Evolutionary conservation across 1,140 invertebrate genomes (phyloP).

Genomic region (Pantala flavescens): DNA sequence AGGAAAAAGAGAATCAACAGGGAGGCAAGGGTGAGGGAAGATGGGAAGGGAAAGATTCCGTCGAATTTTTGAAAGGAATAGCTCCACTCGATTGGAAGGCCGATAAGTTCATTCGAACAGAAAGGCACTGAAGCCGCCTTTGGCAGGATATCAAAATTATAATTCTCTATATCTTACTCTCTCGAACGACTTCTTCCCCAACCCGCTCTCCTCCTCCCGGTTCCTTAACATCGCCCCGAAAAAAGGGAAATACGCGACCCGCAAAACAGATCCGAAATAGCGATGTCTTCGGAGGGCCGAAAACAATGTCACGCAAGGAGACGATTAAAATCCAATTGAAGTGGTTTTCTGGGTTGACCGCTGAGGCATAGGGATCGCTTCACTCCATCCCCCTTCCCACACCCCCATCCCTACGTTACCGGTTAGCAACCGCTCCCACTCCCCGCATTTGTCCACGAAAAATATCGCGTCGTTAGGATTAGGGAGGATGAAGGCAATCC

Average conservation of each 20-base stretch:
- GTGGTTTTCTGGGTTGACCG: slow-evolving; percentile 3
- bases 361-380: neutral
- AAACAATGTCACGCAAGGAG: slow-evolving; percentile 1
- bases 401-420: too few relatives aligned
- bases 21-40: neutral
- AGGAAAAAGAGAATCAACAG: neutral
- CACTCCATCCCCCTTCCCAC: neutral
- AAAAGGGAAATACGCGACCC: neutral
- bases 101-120: slow-evolving; percentile 5
- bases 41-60: neutral
- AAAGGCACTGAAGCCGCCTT: neutral
- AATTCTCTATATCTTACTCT: slow-evolving; percentile 8
- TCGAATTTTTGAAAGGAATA: neutral
- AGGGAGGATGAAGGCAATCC: too few relatives aligned
- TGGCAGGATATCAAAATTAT: slow-evolving; percentile 10
- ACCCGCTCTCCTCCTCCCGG: neutral
- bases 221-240: too few relatives aligned
- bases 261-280: neutral
- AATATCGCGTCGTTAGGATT: too few relatives aligned
- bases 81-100: neutral
- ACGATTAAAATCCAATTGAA: slow-evolving; percentile 10
- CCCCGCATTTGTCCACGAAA: neutral
- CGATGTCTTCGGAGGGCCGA: slow-evolving; percentile 1
- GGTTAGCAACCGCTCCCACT: neutral
- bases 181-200: neutral